Evolutionary conservation across 2,888 invertebrate genomes (phyloP).

Genomic region (Allygus modestus): DNA sequence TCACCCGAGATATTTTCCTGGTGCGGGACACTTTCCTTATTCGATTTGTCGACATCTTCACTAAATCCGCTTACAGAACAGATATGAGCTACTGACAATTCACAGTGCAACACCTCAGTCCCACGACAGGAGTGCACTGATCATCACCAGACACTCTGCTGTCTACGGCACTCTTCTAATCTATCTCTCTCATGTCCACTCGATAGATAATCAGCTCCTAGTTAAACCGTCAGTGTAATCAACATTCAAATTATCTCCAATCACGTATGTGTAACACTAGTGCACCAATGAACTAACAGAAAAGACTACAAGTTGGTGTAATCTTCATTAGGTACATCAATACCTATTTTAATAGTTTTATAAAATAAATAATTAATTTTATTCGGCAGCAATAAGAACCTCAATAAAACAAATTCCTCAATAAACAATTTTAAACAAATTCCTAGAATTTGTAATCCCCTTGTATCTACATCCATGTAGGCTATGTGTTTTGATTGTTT

Average conservation of each 20-base stretch:
- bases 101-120: slow-evolving; percentile 23
- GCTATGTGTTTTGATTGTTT: no score
- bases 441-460: no score
- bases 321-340: no score
- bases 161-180: background rate
- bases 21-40: slow-evolving; percentile 44
- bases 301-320: background rate
- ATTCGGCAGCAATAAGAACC: no score
- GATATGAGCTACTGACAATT: background rate
- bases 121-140: background rate
- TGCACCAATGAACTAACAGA: slow-evolving; percentile 6
- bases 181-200: slow-evolving; percentile 39
- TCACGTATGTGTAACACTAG: background rate
- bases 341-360: no score
- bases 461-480: no score
- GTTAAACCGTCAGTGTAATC: slow-evolving; percentile 1
- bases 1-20: slow-evolving; percentile 53
- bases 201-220: background rate
- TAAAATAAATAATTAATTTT: no score
- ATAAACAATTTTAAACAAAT: no score
- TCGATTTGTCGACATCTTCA: slow-evolving; percentile 23
- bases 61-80: background rate
- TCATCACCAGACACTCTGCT: slow-evolving; percentile 5
- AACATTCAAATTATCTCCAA: background rate
- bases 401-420: no score